Evolutionary conservation across 2,113 vertebrate genomes (phyloP).

Genomic region (Laticauda laticaudata): DNA sequence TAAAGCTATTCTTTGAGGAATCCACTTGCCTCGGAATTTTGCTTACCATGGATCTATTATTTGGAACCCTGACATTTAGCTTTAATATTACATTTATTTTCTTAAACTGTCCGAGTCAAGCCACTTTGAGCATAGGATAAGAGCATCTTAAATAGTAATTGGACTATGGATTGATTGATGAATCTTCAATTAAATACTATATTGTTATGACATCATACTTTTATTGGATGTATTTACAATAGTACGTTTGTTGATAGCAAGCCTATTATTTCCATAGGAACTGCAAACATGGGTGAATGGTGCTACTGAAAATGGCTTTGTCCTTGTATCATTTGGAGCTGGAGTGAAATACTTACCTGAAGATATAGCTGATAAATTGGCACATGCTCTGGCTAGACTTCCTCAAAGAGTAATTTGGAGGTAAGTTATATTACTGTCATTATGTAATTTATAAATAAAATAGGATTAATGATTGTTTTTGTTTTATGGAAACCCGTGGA

Average conservation of each 20-base stretch:
- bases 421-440: constrained; percentile 63
- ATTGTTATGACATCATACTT: background rate
- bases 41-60: no score
- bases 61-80: no score
- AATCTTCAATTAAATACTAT: background rate
- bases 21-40: no score
- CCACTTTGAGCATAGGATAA: background rate
- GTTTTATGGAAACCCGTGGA: background rate
- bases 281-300: constrained; percentile 87
- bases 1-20: no score
- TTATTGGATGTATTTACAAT: background rate
- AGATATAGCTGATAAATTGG: constrained; percentile 89
- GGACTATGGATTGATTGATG: background rate
- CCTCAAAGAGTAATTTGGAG: constrained; percentile 96
- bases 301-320: constrained; percentile 87
- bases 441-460: background rate
- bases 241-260: background rate
- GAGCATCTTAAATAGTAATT: background rate
- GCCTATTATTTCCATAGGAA: constrained; percentile 71
- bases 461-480: background rate
- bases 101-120: background rate
- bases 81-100: background rate
- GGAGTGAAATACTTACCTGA: constrained; percentile 96
- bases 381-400: constrained; percentile 85
- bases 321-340: constrained; percentile 95